Conservation (phyloP, 2,888 invertebrate genomes). For the Cordilura impudica region DNA sequence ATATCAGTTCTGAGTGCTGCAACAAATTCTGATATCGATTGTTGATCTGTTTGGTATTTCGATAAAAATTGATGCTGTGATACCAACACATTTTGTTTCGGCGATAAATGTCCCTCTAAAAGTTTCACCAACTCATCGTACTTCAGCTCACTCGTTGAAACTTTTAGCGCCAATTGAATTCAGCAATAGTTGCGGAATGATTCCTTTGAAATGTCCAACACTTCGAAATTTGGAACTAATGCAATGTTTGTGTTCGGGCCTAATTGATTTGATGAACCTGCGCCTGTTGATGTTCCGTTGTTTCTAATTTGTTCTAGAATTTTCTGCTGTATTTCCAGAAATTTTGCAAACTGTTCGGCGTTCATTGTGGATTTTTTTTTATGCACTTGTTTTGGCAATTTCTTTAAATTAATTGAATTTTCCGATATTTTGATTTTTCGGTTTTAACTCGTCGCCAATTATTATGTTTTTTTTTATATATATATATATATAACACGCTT, state of each 20-base stretch:
- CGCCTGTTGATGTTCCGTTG: background rate
- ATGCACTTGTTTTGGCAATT: conserved; percentile 1
- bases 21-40: conserved; percentile 21
- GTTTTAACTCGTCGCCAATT: too few species aligned
- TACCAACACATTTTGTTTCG: conserved; percentile 39
- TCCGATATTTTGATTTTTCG: too few species aligned
- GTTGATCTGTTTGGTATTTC: conserved; percentile 1
- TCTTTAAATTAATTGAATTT: too few species aligned
- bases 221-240: conserved; percentile 30
- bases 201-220: conserved; percentile 27
- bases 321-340: conserved; percentile 25
- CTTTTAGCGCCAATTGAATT: conserved; percentile 42
- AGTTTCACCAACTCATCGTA: conserved; percentile 24
- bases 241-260: conserved; percentile 13
- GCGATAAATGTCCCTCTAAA: conserved; percentile 24
- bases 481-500: too few species aligned
- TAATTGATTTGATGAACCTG: background rate
- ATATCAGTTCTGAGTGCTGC: conserved; percentile 13
- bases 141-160: conserved; percentile 5
- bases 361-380: conserved; percentile 10
- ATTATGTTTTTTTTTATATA: too few species aligned
- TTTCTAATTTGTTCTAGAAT: conserved; percentile 5
- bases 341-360: conserved; percentile 14
- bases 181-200: conserved; percentile 32
- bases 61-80: conserved; percentile 41